Evolutionary conservation across 2,888 invertebrate species (phyloP), one percentile per base, ranked within the genome.

Genomic region (Pherbina coryleti): DNA sequence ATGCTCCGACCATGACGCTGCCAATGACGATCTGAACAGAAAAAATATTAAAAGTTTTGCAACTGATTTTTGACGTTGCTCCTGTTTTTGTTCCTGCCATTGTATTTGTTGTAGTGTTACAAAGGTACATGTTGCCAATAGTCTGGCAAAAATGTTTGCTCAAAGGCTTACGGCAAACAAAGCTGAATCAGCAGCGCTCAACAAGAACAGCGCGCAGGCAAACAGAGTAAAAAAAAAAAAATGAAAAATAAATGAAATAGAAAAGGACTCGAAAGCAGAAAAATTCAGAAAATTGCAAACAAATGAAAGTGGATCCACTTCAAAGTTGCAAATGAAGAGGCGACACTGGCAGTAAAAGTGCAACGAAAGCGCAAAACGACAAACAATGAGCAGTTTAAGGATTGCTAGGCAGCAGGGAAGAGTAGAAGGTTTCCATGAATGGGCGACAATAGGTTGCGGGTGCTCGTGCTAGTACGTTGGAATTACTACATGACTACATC

Each of bases 251-350:
- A 31, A 62, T 28, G 28, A 66, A 55, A 51, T 66, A 34, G 17
- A 37, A 72, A 62, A 49, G 19, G 28, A 69, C 70, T 55, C 22
- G 49, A 37, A 62, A 60, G 69, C 69, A 49, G 62, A 69, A 76
- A 76, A 70, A 70, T 70, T 70, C 76, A 60, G 75, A 70, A 76
- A 82, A 79, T 81, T 66, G 84, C 86, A 85, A 85, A 85, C 85
- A 85, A 85, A 85, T 85, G 85, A 85, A 85, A 85, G 85, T 85
- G 85, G 85, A 85, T 86, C 86, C 86, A 86, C 85, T 85, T 86
- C 86, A 85, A 85, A 84, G 85, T 85, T 82, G 86, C 84, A 85
- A 85, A 85, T 85, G 85, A 85, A 85, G 85, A 84, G 85, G 82
- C 64, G 77, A 70, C 64, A 72, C 53, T 72, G 77, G 77, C 77